Percentiles rank a stretch among this genome's conserved stretches.
Conservation (phyloP, 2,888 invertebrate species). For the Rhagonycha lutea region DNA sequence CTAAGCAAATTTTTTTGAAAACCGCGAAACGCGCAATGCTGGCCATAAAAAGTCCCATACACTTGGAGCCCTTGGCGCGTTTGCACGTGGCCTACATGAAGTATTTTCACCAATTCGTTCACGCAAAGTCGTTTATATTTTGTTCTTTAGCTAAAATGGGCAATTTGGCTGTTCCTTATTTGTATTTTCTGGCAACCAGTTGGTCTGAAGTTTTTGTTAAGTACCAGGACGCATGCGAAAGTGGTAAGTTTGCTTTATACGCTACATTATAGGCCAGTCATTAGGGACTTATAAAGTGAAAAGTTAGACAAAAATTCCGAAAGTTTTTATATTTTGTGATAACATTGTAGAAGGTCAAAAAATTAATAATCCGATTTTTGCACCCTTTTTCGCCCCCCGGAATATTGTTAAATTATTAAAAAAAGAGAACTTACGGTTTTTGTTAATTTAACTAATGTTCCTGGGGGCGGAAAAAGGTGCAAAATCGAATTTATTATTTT, state of each 20-base stretch:
- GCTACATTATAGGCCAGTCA: too few relatives aligned
- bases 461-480: too few relatives aligned
- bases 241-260: background rate
- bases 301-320: too few relatives aligned
- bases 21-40: background rate
- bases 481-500: too few relatives aligned
- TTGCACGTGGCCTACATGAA: background rate
- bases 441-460: too few relatives aligned
- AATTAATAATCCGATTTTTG: too few relatives aligned
- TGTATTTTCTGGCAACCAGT: background rate
- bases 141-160: background rate
- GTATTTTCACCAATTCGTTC: background rate
- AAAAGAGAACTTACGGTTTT: too few relatives aligned
- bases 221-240: background rate
- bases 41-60: background rate
- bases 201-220: background rate
- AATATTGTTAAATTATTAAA: too few relatives aligned
- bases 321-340: too few relatives aligned
- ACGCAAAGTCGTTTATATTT: background rate
- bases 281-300: too few relatives aligned
- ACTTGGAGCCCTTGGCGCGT: background rate
- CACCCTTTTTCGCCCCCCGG: too few relatives aligned
- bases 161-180: background rate
- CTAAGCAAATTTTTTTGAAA: background rate
- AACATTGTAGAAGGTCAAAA: too few relatives aligned